A percentile compares a stretch with the other conserved stretches of the same genome.
Evolutionary conservation across 1,140 invertebrate genomes (phyloP).

Genomic region (Zaprionus ornatus): DNA sequence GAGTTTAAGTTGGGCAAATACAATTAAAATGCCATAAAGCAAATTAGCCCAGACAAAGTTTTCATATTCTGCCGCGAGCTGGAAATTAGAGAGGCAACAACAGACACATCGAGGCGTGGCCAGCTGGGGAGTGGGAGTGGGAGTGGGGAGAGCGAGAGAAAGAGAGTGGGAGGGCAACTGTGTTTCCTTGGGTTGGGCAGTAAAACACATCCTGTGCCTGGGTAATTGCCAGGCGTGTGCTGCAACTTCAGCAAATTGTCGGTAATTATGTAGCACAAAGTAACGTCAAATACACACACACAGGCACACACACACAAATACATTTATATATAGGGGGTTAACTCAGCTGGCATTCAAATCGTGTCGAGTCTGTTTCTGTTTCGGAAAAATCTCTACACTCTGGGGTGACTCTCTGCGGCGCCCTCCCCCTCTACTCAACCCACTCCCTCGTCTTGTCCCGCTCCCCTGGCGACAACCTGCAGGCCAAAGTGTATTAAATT

Average conservation of each 20-base stretch:
- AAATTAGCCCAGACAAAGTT: constrained; percentile 82
- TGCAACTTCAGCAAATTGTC: constrained; percentile 81
- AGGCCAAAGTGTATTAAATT: constrained; percentile 77
- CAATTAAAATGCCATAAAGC: constrained; percentile 82
- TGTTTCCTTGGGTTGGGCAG: constrained; percentile 47
- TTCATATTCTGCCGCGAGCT: constrained; percentile 76
- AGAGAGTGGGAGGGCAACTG: background rate
- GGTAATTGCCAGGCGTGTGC: constrained; percentile 76
- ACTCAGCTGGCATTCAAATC: constrained; percentile 36
- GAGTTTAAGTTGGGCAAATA: constrained; percentile 63
- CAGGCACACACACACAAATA: constrained; percentile 9
- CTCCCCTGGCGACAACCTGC: constrained; percentile 35
- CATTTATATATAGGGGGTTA: constrained; percentile 18
- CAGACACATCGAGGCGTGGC: constrained; percentile 36
- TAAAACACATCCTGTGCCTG: constrained; percentile 74
- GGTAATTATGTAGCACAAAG: constrained; percentile 78
- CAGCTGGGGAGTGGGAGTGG: background rate
- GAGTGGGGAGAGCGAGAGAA: background rate
- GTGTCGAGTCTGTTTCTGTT: constrained; percentile 38
- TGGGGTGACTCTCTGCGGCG: constrained; percentile 22
- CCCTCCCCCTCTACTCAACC: background rate
- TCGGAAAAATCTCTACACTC: constrained; percentile 49
- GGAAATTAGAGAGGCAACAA: constrained; percentile 64
- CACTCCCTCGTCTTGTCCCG: background rate
- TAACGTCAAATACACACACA: constrained; percentile 51